phyloP scores from a whole-genome alignment of 2,888 invertebrate genomes.

The Mythimna vitellina region DNA sequence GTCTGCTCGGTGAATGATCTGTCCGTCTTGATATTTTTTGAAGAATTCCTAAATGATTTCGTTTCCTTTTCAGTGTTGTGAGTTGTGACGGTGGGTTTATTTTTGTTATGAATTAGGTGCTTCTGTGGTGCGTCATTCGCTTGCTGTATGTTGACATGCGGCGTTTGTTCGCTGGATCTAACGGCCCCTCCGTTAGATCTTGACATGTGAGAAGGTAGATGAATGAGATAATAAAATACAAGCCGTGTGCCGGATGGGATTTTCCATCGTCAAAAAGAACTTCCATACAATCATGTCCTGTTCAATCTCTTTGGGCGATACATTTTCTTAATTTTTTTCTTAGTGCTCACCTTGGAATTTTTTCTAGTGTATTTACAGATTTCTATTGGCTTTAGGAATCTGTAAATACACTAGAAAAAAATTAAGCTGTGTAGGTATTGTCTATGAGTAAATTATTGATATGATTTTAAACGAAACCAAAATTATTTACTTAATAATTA shows the following conservation, averaged over 20 bases:
- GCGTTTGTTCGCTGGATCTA: neutral
- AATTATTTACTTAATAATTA: neutral
- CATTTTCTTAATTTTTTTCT: neutral
- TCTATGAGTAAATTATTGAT: too few species aligned
- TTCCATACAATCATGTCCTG: neutral
- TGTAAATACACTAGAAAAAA: too few species aligned
- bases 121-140: slow-evolving; percentile 27
- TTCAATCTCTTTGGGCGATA: neutral
- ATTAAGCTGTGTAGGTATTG: neutral
- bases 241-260: neutral
- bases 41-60: slow-evolving; percentile 61
- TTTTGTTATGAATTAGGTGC: slow-evolving; percentile 25
- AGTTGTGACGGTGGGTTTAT: slow-evolving; percentile 51
- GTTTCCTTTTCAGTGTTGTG: slow-evolving; percentile 58
- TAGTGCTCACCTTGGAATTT: too few species aligned
- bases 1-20: slow-evolving; percentile 76
- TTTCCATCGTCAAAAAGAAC: neutral
- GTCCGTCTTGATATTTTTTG: slow-evolving; percentile 65
- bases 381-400: neutral
- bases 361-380: neutral
- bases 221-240: neutral
- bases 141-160: slow-evolving; percentile 2
- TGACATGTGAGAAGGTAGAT: neutral
- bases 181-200: neutral
- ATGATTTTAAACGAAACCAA: too few species aligned